phyloP scores from a whole-genome alignment of 2,797 vertebrate species.

The Catostomus latipinnis region DNA sequence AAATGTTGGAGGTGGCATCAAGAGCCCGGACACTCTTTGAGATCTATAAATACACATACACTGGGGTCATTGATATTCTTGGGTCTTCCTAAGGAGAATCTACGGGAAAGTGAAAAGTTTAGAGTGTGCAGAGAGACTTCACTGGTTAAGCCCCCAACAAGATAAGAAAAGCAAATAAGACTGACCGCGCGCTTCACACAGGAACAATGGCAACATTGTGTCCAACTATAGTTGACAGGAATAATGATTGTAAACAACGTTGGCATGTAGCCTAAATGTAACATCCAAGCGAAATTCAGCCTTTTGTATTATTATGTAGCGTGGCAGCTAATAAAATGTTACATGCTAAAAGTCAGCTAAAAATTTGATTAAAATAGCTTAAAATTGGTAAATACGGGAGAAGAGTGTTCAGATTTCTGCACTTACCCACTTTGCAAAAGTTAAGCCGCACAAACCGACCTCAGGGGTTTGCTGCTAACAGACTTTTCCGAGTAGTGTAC shows the following conservation, averaged over 20 bases:
- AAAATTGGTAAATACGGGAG: slow-evolving; percentile 10
- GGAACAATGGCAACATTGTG: slow-evolving; percentile 42
- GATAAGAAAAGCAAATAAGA: slow-evolving; percentile 55
- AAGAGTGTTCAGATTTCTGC: slow-evolving; percentile 38
- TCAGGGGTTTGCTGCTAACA: slow-evolving; percentile 48
- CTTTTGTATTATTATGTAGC: not conserved
- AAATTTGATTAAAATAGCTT: not conserved
- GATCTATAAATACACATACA: slow-evolving; percentile 27
- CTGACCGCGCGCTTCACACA: not conserved
- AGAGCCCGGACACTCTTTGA: slow-evolving; percentile 10
- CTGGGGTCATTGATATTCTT: slow-evolving; percentile 19
- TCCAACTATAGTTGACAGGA: slow-evolving; percentile 9
- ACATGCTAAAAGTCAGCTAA: too few species aligned
- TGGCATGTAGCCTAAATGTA: not conserved
- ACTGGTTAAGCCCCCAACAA: slow-evolving; percentile 13
- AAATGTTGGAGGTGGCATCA: not conserved
- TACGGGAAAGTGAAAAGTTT: slow-evolving; percentile 27
- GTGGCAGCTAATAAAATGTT: slow-evolving; percentile 1
- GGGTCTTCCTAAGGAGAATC: slow-evolving; percentile 32
- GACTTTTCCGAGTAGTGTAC: slow-evolving; percentile 26
- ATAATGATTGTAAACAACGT: slow-evolving; percentile 33
- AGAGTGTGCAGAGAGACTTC: slow-evolving; percentile 17
- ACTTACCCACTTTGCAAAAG: slow-evolving; percentile 61
- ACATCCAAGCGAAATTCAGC: not conserved
- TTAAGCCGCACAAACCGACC: slow-evolving; percentile 49